Conservation (phyloP, 2,113 vertebrate species). For the Varanus komodoensis region DNA sequence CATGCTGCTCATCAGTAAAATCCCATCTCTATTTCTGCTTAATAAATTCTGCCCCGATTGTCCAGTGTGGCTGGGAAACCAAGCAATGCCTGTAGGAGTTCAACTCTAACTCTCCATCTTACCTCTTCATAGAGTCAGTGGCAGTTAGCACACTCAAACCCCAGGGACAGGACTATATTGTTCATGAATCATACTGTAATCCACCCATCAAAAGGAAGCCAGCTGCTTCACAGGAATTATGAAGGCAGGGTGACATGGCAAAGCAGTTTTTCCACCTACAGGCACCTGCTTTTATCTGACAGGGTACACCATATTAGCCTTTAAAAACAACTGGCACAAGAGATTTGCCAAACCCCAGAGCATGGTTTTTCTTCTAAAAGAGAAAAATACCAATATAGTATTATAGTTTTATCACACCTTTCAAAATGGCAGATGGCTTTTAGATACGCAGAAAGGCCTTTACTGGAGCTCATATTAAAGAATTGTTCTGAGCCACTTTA, state of each 20-base stretch:
- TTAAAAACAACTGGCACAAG: slow-evolving; percentile 27
- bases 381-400: slow-evolving; percentile 43
- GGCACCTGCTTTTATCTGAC: not conserved
- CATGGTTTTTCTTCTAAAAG: not conserved
- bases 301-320: slow-evolving; percentile 31
- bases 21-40: not conserved
- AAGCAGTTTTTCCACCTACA: not conserved
- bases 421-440: slow-evolving; percentile 20
- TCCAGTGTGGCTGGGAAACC: not conserved
- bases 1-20: not conserved
- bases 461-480: not conserved
- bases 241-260: not conserved
- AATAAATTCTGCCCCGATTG: not conserved
- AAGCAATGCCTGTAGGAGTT: not conserved
- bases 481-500: not conserved
- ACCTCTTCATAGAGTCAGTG: not conserved
- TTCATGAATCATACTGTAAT: not conserved
- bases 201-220: not conserved
- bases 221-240: not conserved
- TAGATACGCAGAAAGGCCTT: slow-evolving; percentile 14
- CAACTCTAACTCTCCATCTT: no score
- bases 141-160: not conserved
- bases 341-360: slow-evolving; percentile 36
- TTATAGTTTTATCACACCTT: slow-evolving; percentile 40
- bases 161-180: not conserved